Conservation (phyloP, 2,113 vertebrate genomes). For the Scophthalmus maximus region DNA sequence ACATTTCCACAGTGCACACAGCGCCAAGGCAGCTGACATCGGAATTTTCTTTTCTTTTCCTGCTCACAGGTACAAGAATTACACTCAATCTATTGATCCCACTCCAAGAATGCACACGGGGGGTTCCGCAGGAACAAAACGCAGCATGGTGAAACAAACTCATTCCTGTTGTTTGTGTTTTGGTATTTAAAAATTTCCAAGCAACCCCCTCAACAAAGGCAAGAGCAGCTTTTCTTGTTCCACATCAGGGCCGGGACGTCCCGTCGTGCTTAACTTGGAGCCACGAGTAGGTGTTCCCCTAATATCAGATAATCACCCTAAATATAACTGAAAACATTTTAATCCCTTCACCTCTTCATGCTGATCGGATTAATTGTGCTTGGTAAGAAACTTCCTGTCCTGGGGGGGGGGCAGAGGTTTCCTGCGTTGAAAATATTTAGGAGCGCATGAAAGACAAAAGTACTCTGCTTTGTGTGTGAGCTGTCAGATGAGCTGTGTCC, state of each 20-base stretch:
- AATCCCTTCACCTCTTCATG: slow-evolving; percentile 59
- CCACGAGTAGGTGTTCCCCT: slow-evolving; percentile 21
- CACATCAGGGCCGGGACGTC: slow-evolving; percentile 34
- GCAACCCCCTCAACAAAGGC: slow-evolving; percentile 7
- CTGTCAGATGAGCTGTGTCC: too few species aligned
- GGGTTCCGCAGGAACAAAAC: slow-evolving; percentile 47
- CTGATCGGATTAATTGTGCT: slow-evolving; percentile 62
- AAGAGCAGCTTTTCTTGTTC: slow-evolving; percentile 36
- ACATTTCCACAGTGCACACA: slow-evolving; percentile 65
- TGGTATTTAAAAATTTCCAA: slow-evolving; percentile 37
- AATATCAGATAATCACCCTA: slow-evolving; percentile 7
- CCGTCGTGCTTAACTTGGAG: slow-evolving; percentile 22
- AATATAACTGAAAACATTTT: slow-evolving; percentile 35
- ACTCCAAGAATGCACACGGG: slow-evolving; percentile 37
- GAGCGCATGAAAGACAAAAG: too few species aligned
- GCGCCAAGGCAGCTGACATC: slow-evolving; percentile 63
- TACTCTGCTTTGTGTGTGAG: too few species aligned
- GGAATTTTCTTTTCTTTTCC: slow-evolving; percentile 56
- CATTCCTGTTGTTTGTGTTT: slow-evolving; percentile 45
- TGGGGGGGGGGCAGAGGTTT: slow-evolving; percentile 35
- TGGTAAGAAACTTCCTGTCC: slow-evolving; percentile 33
- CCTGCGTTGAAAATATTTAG: too few species aligned
- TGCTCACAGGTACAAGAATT: slow-evolving; percentile 59
- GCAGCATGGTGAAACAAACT: slow-evolving; percentile 20
- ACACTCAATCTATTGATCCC: slow-evolving; percentile 49